Conservation (phyloP, 2,113 vertebrate genomes). For the Phrynosoma blainvillii region DNA sequence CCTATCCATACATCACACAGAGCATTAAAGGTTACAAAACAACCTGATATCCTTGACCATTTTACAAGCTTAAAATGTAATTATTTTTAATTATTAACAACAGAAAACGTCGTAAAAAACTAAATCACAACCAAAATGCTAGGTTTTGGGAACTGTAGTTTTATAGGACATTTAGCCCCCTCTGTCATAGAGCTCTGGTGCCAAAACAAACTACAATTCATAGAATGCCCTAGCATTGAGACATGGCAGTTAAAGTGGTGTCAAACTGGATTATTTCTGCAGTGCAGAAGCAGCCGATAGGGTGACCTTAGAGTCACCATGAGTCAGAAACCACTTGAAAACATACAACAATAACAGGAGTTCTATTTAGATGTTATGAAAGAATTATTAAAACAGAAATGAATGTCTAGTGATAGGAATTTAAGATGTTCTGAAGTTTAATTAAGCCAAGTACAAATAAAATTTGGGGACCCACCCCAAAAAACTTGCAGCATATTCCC, state of each 20-base stretch:
- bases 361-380: slow-evolving; percentile 33
- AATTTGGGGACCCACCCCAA: too few relatives aligned
- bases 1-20: too few relatives aligned
- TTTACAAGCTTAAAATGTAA: not conserved
- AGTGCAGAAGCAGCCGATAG: too few relatives aligned
- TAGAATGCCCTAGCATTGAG: too few relatives aligned
- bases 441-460: not conserved
- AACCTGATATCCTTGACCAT: not conserved
- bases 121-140: not conserved
- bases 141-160: not conserved
- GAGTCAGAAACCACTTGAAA: too few relatives aligned
- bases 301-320: too few relatives aligned
- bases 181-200: too few relatives aligned
- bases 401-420: slow-evolving; percentile 25
- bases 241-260: too few relatives aligned
- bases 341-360: not conserved
- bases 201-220: too few relatives aligned
- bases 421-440: slow-evolving; percentile 22
- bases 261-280: too few relatives aligned
- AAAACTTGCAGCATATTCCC: not conserved
- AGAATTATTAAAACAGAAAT: slow-evolving; percentile 47
- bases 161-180: too few relatives aligned
- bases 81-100: not conserved
- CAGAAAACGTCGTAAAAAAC: not conserved
- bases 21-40: not conserved